These are phyloP conservation scores for Temnothorax unifasciatus DNA, from an alignment of 2,888 invertebrate species.

Conservation along the genomic window DNA sequence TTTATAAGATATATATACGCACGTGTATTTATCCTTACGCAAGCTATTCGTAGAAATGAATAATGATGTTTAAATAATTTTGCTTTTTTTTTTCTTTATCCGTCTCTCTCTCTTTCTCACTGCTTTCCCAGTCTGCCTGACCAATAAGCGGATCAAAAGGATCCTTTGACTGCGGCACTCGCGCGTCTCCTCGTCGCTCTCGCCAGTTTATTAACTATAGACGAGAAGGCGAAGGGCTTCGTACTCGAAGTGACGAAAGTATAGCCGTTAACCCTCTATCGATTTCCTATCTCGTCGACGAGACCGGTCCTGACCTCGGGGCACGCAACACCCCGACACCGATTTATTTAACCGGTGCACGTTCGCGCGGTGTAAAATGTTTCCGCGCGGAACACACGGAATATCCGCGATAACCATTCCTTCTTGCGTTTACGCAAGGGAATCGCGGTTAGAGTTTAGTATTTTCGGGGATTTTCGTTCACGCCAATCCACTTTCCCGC, in stretches of 20 bases:
- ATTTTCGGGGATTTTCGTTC: constrained; percentile 49
- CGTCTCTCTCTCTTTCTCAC: constrained; percentile 25
- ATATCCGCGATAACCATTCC: constrained; percentile 65
- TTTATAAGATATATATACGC: background rate
- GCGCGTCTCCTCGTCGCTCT: constrained; percentile 66
- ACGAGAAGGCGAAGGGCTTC: constrained; percentile 51
- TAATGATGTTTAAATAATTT: constrained; percentile 35
- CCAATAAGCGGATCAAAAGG: constrained; percentile 70
- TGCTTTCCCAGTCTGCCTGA: constrained; percentile 54
- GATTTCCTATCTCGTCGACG: constrained; percentile 56
- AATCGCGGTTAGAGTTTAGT: constrained; percentile 48
- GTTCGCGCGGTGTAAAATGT: constrained; percentile 53
- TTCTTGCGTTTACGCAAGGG: constrained; percentile 51
- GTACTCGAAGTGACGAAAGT: constrained; percentile 51
- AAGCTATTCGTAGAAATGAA: constrained; percentile 12
- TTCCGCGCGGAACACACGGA: constrained; percentile 55
- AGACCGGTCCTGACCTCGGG: constrained; percentile 64
- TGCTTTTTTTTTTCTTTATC: constrained; percentile 21
- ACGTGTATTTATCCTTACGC: background rate
- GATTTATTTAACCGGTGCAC: constrained; percentile 66
- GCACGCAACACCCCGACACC: constrained; percentile 52
- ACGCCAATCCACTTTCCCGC: constrained; percentile 47
- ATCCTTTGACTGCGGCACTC: constrained; percentile 68
- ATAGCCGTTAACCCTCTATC: constrained; percentile 57
- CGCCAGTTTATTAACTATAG: constrained; percentile 71